Evolutionary conservation across 2,113 vertebrate genomes (phyloP).

Genomic region (Helogale parvula): DNA sequence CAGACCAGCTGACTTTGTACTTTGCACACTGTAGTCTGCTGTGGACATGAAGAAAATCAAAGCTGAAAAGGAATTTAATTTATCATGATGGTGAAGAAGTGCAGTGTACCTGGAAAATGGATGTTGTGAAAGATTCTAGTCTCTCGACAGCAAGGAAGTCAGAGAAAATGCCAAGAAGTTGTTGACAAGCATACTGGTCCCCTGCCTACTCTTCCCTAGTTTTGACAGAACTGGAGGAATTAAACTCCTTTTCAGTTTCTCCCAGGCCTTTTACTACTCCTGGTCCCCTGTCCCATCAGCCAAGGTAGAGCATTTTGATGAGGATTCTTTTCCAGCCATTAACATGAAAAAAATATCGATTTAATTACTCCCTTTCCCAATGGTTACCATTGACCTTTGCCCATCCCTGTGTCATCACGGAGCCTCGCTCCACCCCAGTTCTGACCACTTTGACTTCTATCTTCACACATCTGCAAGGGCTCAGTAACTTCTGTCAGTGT

Average conservation of each 20-base stretch:
- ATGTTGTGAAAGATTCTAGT: background rate
- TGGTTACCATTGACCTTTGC: background rate
- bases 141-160: background rate
- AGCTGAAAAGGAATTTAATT: constrained; percentile 19
- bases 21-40: constrained; percentile 6
- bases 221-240: background rate
- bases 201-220: background rate
- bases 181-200: background rate
- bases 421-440: background rate
- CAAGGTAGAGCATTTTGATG: background rate
- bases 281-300: background rate
- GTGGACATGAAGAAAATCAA: background rate
- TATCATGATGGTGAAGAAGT: background rate
- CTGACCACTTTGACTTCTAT: background rate
- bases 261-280: background rate
- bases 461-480: background rate
- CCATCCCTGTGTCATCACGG: background rate
- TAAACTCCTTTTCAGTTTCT: constrained; percentile 20
- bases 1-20: constrained; percentile 49
- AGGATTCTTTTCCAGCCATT: background rate
- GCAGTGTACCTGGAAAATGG: background rate
- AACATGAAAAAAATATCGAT: background rate
- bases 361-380: background rate
- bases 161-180: background rate
- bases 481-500: fast-evolving